Conservation (phyloP, 2,113 vertebrate species). For the Amazona vittata region DNA sequence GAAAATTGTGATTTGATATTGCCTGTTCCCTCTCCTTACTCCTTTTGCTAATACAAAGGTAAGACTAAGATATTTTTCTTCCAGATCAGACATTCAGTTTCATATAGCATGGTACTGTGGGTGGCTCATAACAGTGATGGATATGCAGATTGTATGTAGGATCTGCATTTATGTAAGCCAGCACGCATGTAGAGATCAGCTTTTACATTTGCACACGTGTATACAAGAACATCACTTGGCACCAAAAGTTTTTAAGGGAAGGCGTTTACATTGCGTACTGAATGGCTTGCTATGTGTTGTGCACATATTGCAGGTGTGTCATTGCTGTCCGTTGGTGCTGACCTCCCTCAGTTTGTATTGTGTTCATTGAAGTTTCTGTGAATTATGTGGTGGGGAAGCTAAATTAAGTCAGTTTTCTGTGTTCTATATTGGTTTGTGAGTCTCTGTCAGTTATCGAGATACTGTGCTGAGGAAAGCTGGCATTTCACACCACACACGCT, state of each 20-base stretch:
- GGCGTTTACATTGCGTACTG: background rate
- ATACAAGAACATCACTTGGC: background rate
- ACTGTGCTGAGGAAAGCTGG: background rate
- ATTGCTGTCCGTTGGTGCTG: fast-evolving
- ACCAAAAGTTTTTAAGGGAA: background rate
- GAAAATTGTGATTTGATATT: background rate
- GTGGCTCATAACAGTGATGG: background rate
- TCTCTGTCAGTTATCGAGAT: background rate
- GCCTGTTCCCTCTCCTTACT: background rate
- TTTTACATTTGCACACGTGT: background rate
- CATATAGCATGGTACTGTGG: background rate
- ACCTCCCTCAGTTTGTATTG: background rate
- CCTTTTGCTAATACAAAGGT: background rate
- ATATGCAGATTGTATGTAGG: slow-evolving; percentile 43
- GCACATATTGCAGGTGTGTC: background rate
- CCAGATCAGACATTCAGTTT: background rate
- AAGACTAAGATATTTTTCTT: background rate
- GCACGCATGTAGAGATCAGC: background rate
- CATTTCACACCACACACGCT: background rate
- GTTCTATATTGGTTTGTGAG: background rate
- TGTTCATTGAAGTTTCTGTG: background rate
- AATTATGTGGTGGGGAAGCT: background rate
- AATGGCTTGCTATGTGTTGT: background rate
- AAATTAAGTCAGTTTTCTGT: background rate
- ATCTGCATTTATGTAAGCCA: slow-evolving; percentile 49